A percentile compares a stretch with the other conserved stretches of the same genome.
These are phyloP conservation scores for Icerya purchasi DNA, from an alignment of 2,888 invertebrate species.

Conservation along the genomic window DNA sequence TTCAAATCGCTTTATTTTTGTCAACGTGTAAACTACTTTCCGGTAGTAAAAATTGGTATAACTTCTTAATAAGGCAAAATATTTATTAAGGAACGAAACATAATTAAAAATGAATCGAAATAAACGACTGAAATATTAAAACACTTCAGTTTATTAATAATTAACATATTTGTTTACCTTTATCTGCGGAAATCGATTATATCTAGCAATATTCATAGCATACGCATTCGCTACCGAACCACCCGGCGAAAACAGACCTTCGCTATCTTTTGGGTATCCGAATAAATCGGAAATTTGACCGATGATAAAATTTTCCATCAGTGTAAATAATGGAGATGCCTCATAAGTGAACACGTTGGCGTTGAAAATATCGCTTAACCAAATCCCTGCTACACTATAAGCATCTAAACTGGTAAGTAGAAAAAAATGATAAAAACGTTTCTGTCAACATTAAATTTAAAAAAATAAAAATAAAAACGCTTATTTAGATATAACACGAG, in stretches of 20 bases:
- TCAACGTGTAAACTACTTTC: too few relatives aligned
- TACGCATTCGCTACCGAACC: conserved; percentile 79
- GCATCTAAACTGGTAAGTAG: conserved; percentile 47
- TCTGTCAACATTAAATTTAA: too few relatives aligned
- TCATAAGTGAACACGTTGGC: conserved; percentile 77
- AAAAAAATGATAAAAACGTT: too few relatives aligned
- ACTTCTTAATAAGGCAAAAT: too few relatives aligned
- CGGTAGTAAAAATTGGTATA: too few relatives aligned
- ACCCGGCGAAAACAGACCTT: conserved; percentile 75
- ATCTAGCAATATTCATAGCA: conserved; percentile 67
- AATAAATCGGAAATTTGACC: conserved; percentile 56
- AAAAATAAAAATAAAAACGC: too few relatives aligned
- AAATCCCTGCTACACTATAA: conserved; percentile 61
- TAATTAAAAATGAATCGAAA: too few relatives aligned
- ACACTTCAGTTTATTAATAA: too few relatives aligned
- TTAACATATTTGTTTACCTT: conserved; percentile 51
- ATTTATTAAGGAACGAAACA: too few relatives aligned
- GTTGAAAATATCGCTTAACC: conserved; percentile 65
- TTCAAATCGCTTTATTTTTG: too few relatives aligned
- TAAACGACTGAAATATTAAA: too few relatives aligned
- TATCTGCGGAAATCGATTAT: conserved; percentile 43
- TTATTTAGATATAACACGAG: too few relatives aligned
- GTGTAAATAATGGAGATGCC: conserved; percentile 65
- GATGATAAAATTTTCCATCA: conserved; percentile 67
- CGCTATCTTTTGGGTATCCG: conserved; percentile 46